These are phyloP conservation scores for Caenorhabditis sulstoni DNA, from an alignment of 2,888 invertebrate species.

Conservation along the genomic window DNA sequence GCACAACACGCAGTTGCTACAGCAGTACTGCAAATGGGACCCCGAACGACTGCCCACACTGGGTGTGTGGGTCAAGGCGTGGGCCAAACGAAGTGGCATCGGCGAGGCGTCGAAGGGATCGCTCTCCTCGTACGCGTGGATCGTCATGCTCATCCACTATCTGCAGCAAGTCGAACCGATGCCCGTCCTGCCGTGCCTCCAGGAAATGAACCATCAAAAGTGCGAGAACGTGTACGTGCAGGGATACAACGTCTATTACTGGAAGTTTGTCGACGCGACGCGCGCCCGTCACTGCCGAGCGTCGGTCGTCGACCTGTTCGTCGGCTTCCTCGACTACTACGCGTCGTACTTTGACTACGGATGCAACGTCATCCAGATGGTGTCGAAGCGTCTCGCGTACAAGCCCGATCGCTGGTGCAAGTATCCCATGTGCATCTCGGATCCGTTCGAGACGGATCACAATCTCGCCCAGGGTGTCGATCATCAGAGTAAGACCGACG, in stretches of 20 bases:
- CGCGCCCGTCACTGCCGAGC: constrained; percentile 31
- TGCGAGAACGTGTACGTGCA: constrained; percentile 55
- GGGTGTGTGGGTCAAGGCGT: constrained; percentile 68
- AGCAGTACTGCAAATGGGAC: constrained; percentile 83
- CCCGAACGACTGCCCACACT: constrained; percentile 80
- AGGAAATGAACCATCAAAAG: constrained; percentile 82
- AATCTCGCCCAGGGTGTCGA: constrained; percentile 84
- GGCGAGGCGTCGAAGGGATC: constrained; percentile 85
- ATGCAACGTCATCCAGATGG: constrained; percentile 63
- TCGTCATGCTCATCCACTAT: constrained; percentile 84
- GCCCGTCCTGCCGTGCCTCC: constrained; percentile 84
- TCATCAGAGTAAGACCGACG: constrained; percentile 41
- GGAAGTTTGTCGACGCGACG: constrained; percentile 63
- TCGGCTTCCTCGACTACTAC: constrained; percentile 83
- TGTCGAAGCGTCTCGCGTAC: constrained; percentile 23
- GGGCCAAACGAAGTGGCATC: constrained; percentile 66
- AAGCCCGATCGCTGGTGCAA: constrained; percentile 83
- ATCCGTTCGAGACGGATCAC: constrained; percentile 84
- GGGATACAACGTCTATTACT: constrained; percentile 67
- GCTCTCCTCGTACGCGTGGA: constrained; percentile 85
- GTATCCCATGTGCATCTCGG: constrained; percentile 84
- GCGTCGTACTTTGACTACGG: constrained; percentile 78
- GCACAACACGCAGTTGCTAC: constrained; percentile 83
- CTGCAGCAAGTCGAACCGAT: constrained; percentile 82
- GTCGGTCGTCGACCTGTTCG: constrained; percentile 65